Evolutionary conservation across 2,888 invertebrate genomes (phyloP).

Genomic region (Drosophila kanekoi): DNA sequence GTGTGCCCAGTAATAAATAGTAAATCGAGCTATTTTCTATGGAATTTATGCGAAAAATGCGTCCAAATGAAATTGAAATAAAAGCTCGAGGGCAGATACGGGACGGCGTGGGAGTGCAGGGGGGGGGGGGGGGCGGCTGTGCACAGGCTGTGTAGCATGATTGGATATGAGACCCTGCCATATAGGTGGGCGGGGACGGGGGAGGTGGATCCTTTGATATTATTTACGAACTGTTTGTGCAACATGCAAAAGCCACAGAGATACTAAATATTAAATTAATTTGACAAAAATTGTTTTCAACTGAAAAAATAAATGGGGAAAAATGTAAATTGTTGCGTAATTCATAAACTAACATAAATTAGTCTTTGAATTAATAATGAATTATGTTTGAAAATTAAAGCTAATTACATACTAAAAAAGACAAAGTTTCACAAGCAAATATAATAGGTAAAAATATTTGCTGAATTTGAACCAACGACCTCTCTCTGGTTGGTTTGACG

Average conservation of each 20-base stretch:
- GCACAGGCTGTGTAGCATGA: background rate
- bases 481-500: no score
- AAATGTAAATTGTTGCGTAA: background rate
- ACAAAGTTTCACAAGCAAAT: no score
- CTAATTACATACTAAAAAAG: no score
- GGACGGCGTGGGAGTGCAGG: background rate
- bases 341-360: background rate
- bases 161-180: background rate
- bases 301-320: background rate
- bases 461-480: no score
- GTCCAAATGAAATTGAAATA: conserved; percentile 45
- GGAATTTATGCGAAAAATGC: conserved; percentile 66
- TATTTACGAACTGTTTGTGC: conserved; percentile 31
- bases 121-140: background rate
- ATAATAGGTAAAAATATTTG: no score
- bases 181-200: no score
- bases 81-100: conserved; percentile 16
- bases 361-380: conserved; percentile 5
- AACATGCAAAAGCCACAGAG: conserved; percentile 29
- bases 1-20: conserved; percentile 63
- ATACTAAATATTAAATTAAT: conserved; percentile 26
- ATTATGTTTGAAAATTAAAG: background rate
- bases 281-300: conserved; percentile 10
- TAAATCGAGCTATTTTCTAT: conserved; percentile 68
- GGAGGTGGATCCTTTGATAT: conserved; percentile 28